These are phyloP conservation scores for Micoletzkya japonica DNA, from an alignment of 2,888 invertebrate genomes.

Conservation along the genomic window DNA sequence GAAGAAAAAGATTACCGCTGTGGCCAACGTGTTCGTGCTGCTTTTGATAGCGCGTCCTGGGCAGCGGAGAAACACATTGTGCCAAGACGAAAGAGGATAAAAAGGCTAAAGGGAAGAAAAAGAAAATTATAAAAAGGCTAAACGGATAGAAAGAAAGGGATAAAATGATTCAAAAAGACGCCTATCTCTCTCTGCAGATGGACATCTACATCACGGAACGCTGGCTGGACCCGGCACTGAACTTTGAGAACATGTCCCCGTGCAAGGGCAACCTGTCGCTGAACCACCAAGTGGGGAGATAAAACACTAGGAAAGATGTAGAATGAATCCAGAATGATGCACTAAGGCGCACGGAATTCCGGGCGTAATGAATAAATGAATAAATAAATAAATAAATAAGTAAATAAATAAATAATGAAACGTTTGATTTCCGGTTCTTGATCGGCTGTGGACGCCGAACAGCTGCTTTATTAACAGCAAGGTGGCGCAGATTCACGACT, in stretches of 20 bases:
- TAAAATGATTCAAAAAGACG: not conserved
- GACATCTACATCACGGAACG: conserved; percentile 54
- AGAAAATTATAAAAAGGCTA: not conserved
- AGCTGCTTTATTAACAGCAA: conserved; percentile 57
- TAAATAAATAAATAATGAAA: too few species aligned
- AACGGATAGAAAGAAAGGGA: not conserved
- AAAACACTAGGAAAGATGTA: not conserved
- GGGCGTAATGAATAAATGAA: too few species aligned
- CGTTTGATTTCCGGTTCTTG: conserved; percentile 31
- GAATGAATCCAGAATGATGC: not conserved
- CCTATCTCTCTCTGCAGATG: conserved; percentile 39
- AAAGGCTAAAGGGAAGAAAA: too few species aligned
- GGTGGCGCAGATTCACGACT: conserved; percentile 51
- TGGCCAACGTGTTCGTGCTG: too few species aligned
- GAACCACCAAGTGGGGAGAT: conserved; percentile 36
- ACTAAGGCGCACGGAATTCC: not conserved
- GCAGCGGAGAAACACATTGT: too few species aligned
- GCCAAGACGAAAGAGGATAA: too few species aligned
- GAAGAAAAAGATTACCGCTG: too few species aligned
- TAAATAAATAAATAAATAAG: too few species aligned
- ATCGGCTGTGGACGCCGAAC: conserved; percentile 59
- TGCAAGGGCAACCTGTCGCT: conserved; percentile 53
- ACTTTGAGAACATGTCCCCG: conserved; percentile 46
- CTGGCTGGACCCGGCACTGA: conserved; percentile 50
- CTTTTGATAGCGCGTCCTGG: too few species aligned